These are phyloP conservation scores for Phaenicophaeus curvirostris DNA, from an alignment of 2,797 vertebrate genomes.

Conservation along the genomic window DNA sequence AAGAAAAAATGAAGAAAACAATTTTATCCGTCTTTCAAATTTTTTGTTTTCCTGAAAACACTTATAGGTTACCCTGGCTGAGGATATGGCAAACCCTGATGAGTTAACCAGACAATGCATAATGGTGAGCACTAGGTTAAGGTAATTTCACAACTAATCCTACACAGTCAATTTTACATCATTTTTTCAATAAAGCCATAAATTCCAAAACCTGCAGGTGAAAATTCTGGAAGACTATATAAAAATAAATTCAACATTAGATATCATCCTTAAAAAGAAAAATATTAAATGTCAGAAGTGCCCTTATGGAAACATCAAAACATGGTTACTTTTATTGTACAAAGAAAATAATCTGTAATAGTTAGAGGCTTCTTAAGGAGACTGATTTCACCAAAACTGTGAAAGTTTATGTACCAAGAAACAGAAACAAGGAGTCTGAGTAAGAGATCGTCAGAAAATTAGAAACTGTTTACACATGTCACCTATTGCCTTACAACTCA, in stretches of 20 bases:
- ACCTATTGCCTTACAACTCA: neutral
- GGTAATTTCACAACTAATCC: neutral
- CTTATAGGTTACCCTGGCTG: neutral
- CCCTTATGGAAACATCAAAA: neutral
- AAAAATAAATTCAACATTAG: neutral
- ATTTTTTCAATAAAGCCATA: neutral
- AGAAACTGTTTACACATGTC: neutral
- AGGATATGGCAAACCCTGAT: neutral
- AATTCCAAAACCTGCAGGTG: neutral
- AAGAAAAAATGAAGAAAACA: slow-evolving; percentile 12
- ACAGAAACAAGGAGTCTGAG: neutral
- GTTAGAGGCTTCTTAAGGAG: neutral
- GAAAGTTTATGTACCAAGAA: neutral
- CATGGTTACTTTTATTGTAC: neutral
- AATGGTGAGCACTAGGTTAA: neutral
- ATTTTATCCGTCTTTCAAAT: neutral
- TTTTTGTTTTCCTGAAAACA: neutral
- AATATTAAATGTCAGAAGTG: neutral
- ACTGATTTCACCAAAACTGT: neutral
- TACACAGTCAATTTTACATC: neutral
- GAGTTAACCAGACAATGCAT: neutral
- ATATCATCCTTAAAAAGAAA: neutral
- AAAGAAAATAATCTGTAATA: neutral
- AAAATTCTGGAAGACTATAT: neutral
- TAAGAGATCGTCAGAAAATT: neutral